Evolutionary conservation across 2,113 vertebrate genomes (phyloP).

Genomic region (Gymnogyps californianus): DNA sequence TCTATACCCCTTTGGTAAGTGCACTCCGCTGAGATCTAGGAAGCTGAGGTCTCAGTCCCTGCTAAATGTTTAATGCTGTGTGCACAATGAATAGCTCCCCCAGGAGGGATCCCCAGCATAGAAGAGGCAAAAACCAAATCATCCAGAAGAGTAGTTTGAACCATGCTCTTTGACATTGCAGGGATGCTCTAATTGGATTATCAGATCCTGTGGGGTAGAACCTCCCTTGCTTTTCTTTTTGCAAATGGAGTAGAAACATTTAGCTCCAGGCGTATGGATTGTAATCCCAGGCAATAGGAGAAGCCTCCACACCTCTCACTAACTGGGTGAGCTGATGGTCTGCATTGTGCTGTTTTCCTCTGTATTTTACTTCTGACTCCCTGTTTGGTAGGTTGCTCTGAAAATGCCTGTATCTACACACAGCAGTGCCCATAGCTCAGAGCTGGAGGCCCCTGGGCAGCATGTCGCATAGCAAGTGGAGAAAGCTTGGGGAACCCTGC

Average conservation of each 20-base stretch:
- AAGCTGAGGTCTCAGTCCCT: constrained; percentile 7
- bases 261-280: not conserved
- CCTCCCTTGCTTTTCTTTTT: not conserved
- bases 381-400: not conserved
- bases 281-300: not conserved
- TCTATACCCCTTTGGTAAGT: not conserved
- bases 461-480: not conserved
- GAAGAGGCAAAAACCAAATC: constrained; percentile 41
- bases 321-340: not conserved
- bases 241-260: not conserved
- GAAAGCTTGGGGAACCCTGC: not conserved
- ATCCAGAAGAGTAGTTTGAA: constrained; percentile 33
- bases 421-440: not conserved
- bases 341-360: not conserved
- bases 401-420: not conserved
- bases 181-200: constrained; percentile 39
- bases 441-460: not conserved
- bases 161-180: constrained; percentile 6
- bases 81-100: constrained; percentile 22
- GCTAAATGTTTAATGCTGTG: constrained; percentile 49
- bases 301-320: not conserved
- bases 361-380: not conserved
- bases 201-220: constrained; percentile 3
- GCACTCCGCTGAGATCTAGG: not conserved
- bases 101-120: not conserved